These are phyloP conservation scores for Oreochromis tanganicae DNA, from an alignment of 2,113 vertebrate species.

Conservation along the genomic window DNA sequence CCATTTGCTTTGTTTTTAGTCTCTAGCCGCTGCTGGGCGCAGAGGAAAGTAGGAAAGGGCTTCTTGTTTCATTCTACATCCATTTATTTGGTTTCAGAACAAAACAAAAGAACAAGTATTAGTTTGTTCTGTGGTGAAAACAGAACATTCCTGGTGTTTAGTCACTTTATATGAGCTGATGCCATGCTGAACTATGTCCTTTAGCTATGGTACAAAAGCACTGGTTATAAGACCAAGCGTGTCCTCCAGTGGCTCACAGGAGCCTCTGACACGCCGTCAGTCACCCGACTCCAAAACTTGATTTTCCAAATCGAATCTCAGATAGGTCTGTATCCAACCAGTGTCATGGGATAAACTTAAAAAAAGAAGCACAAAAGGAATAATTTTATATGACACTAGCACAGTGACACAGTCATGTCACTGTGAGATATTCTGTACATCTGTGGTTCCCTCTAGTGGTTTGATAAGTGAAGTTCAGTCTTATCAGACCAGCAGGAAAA, in stretches of 20 bases:
- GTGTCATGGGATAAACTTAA: neutral
- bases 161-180: neutral
- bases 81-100: neutral
- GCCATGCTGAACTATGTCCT: neutral
- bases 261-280: neutral
- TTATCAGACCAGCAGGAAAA: neutral
- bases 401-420: neutral
- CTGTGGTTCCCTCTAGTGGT: slow-evolving; percentile 49
- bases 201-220: neutral
- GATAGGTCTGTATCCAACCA: neutral
- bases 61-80: neutral
- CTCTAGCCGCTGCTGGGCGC: neutral
- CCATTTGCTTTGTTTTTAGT: neutral
- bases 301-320: neutral
- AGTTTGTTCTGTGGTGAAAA: neutral
- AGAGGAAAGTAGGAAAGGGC: neutral
- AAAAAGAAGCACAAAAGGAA: neutral
- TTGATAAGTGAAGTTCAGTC: neutral
- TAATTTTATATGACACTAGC: neutral
- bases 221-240: neutral
- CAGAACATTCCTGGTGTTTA: neutral
- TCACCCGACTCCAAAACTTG: neutral
- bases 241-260: neutral
- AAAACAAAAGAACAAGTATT: neutral
- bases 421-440: neutral